These are phyloP conservation scores for Atrichornis clamosus DNA, from an alignment of 2,113 vertebrate genomes.

Conservation along the genomic window DNA sequence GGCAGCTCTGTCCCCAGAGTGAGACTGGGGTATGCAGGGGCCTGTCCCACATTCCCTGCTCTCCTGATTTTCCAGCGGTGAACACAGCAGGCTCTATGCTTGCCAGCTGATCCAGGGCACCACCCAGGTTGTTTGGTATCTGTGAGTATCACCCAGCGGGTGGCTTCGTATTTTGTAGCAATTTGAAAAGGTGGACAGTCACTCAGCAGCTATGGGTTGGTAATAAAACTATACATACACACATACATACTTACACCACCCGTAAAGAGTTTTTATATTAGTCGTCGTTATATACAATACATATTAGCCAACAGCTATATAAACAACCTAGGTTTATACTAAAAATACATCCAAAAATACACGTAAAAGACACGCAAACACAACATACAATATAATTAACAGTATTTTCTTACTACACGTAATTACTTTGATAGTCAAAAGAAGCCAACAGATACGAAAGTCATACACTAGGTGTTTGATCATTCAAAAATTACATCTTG, in stretches of 20 bases:
- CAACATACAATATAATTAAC: not conserved
- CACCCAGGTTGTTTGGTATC: not conserved
- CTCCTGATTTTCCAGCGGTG: not conserved
- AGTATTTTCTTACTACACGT: not conserved
- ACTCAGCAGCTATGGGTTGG: not conserved
- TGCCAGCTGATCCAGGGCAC: not conserved
- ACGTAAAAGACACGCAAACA: not conserved
- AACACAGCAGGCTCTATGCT: not conserved
- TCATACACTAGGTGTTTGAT: not conserved
- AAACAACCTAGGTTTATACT: not conserved
- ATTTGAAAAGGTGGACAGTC: not conserved
- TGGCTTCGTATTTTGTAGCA: not conserved
- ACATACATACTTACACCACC: not conserved
- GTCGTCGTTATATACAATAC: not conserved
- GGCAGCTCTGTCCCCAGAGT: not conserved
- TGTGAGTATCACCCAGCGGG: not conserved
- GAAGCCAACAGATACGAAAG: not conserved
- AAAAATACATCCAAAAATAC: not conserved
- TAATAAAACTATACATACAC: not conserved
- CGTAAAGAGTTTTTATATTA: not conserved
- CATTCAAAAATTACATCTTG: not conserved
- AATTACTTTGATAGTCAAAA: not conserved
- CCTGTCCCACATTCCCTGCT: not conserved
- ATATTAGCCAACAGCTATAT: not conserved
- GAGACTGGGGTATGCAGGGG: rapidly evolving